Evolutionary conservation across 2,797 vertebrate genomes (phyloP).

Genomic region (Paratrypauchen microcephalus): DNA sequence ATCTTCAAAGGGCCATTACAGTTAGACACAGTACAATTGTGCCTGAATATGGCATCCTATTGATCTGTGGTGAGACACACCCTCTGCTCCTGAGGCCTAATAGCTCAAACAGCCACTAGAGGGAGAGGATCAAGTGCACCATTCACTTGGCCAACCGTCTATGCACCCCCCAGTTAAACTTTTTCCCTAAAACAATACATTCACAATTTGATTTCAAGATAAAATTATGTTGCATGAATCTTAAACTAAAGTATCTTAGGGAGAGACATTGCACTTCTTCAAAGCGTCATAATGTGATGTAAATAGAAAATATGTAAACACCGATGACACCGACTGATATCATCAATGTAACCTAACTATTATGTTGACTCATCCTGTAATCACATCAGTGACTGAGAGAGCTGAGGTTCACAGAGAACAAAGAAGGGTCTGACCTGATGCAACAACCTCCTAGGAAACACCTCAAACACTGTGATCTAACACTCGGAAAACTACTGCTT

Average conservation of each 20-base stretch:
- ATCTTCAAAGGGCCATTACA: slow-evolving; percentile 7
- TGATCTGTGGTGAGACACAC: slow-evolving; percentile 18
- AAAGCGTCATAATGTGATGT: background rate
- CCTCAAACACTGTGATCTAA: background rate
- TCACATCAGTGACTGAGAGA: slow-evolving; percentile 5
- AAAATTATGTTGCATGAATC: background rate
- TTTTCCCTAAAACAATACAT: background rate
- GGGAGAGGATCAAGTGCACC: slow-evolving; percentile 8
- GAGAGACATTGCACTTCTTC: background rate
- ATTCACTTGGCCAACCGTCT: background rate
- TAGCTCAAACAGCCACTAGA: slow-evolving; percentile 19
- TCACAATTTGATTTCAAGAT: background rate
- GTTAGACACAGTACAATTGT: slow-evolving; percentile 11
- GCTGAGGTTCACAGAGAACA: slow-evolving; percentile 7
- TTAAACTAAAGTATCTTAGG: background rate
- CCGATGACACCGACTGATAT: slow-evolving; percentile 8
- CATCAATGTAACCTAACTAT: background rate
- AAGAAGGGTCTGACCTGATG: slow-evolving; percentile 6
- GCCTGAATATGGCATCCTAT: slow-evolving; percentile 13
- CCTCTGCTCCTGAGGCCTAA: slow-evolving; percentile 12
- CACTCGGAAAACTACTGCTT: background rate
- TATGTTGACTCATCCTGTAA: slow-evolving; percentile 11
- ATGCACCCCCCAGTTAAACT: background rate
- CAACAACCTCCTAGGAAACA: background rate
- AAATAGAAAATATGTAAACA: slow-evolving; percentile 6